phyloP scores from a whole-genome alignment of 2,888 invertebrate genomes.

The Galeopsomyia nigrocyanea region DNA sequence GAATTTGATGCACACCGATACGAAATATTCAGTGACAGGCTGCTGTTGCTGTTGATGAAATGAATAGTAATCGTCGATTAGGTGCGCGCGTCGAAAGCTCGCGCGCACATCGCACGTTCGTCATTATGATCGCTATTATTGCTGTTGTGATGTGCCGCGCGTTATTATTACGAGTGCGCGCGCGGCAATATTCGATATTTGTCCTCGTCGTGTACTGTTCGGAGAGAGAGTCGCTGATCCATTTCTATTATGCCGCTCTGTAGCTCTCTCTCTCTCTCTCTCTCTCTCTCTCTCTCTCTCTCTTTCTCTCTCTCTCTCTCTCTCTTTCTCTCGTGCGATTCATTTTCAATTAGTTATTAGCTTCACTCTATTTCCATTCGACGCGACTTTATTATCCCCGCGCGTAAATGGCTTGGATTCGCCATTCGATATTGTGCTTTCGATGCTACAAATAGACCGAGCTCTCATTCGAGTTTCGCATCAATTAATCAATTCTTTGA shows the following conservation, averaged over 20 bases:
- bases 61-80: conserved; percentile 48
- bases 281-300: too few species aligned
- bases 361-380: conserved; percentile 25
- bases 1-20: conserved; percentile 24
- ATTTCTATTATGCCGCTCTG: conserved; percentile 38
- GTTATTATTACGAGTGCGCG: conserved; percentile 30
- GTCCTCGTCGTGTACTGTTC: background rate
- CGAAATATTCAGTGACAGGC: conserved; percentile 29
- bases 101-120: conserved; percentile 25
- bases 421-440: conserved; percentile 1
- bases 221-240: conserved; percentile 2
- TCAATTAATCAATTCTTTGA: too few species aligned
- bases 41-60: conserved; percentile 29
- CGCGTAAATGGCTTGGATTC: conserved; percentile 11
- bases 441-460: background rate
- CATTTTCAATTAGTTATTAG: conserved; percentile 45
- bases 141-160: conserved; percentile 12
- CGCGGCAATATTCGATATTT: conserved; percentile 38
- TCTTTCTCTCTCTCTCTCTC: too few species aligned
- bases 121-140: conserved; percentile 42
- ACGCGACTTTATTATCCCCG: conserved; percentile 17
- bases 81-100: background rate
- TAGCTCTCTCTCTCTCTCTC: too few species aligned
- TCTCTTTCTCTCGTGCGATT: conserved; percentile 1
- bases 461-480: too few species aligned